These are phyloP conservation scores for Acanthisitta chloris DNA, from an alignment of 2,113 vertebrate genomes.

Conservation along the genomic window DNA sequence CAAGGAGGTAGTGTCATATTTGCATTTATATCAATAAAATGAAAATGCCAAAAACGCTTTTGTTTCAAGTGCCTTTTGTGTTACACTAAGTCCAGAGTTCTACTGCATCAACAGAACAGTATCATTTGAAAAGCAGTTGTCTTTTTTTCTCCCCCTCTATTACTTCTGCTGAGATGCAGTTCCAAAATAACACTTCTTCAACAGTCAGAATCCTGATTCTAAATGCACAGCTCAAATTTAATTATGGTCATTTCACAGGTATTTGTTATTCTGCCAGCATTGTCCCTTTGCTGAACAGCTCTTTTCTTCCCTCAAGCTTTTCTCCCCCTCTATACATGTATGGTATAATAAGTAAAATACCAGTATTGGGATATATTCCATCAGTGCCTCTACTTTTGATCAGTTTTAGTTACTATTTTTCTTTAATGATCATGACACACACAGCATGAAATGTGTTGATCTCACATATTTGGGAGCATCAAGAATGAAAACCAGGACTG, in stretches of 20 bases:
- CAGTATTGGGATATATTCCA: background rate
- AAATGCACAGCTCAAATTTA: background rate
- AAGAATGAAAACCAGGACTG: background rate
- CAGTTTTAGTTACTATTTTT: background rate
- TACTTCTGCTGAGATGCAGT: background rate
- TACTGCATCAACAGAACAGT: background rate
- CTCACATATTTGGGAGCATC: background rate
- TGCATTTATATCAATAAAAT: background rate
- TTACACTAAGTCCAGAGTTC: background rate
- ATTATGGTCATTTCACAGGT: background rate
- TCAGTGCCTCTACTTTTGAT: background rate
- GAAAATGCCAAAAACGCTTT: background rate
- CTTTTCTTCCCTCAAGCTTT: background rate
- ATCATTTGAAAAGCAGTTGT: background rate
- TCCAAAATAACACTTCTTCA: background rate
- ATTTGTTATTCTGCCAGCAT: background rate
- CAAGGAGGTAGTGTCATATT: background rate
- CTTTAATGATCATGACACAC: background rate
- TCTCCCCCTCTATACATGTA: background rate
- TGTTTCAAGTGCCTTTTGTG: background rate
- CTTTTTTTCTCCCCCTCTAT: background rate
- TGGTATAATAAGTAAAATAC: background rate
- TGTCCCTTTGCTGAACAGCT: background rate
- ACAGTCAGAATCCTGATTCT: background rate
- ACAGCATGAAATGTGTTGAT: background rate